A percentile compares a stretch with the other conserved stretches of the same genome.
These are phyloP conservation scores for Cremastinae sp. DNA, from an alignment of 2,888 invertebrate genomes.

Conservation along the genomic window DNA sequence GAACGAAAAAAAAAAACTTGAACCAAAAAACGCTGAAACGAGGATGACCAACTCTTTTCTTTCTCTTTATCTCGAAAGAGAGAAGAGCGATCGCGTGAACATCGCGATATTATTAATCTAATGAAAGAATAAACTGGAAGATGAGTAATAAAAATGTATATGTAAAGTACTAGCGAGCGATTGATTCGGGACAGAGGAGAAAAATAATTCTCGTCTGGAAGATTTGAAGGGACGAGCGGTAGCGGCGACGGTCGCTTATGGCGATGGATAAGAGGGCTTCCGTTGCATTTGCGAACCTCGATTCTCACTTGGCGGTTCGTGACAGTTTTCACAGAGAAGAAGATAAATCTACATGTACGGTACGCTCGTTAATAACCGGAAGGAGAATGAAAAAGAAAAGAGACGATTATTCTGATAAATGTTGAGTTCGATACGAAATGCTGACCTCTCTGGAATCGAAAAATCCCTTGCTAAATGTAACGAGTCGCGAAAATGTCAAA, in stretches of 20 bases:
- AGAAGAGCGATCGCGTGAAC: slow-evolving; percentile 3
- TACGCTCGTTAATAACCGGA: slow-evolving; percentile 24
- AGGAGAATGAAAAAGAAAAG: slow-evolving; percentile 19
- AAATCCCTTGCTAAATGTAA: slow-evolving; percentile 62
- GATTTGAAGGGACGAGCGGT: slow-evolving; percentile 16
- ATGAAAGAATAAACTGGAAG: slow-evolving; percentile 47
- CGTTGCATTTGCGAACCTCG: slow-evolving; percentile 56
- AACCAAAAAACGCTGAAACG: slow-evolving; percentile 20
- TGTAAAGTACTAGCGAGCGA: slow-evolving; percentile 22
- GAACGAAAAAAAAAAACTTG: not conserved
- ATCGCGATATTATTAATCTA: slow-evolving; percentile 27
- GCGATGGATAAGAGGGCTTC: slow-evolving; percentile 40
- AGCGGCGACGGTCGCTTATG: slow-evolving; percentile 25
- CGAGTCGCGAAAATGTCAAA: slow-evolving; percentile 41
- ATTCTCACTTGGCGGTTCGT: slow-evolving; percentile 60
- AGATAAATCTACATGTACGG: too few relatives aligned
- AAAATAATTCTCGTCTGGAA: not conserved
- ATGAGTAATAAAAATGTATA: slow-evolving; percentile 34
- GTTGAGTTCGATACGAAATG: not conserved
- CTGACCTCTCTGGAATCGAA: slow-evolving; percentile 54
- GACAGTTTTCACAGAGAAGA: slow-evolving; percentile 2
- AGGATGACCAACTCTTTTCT: slow-evolving; percentile 27
- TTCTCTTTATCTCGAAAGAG: slow-evolving; percentile 13
- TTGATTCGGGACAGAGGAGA: slow-evolving; percentile 1
- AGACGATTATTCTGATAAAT: not conserved